Percentiles rank a stretch among this genome's conserved stretches.
Evolutionary conservation across 2,797 vertebrate species (phyloP).

Genomic region (Syncerus caffer): DNA sequence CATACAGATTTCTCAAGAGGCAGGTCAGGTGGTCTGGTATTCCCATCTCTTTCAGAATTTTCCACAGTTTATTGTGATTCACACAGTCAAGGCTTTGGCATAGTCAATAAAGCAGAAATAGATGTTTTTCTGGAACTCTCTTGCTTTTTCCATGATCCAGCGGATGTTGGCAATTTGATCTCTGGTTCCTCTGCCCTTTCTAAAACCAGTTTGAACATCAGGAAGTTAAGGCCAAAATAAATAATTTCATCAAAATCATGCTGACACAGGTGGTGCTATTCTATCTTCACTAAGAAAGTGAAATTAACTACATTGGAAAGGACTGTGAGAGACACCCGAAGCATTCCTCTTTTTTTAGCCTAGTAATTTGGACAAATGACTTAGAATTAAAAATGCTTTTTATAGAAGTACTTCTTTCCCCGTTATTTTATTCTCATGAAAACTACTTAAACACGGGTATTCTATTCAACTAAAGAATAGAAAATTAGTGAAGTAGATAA

Average conservation of each 20-base stretch:
- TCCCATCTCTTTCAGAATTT: too few species aligned
- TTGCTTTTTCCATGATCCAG: too few species aligned
- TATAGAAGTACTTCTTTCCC: background rate
- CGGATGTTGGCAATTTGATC: too few species aligned
- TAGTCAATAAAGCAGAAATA: too few species aligned
- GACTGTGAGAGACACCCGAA: background rate
- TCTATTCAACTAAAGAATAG: background rate
- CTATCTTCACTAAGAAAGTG: background rate
- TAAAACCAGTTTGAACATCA: too few species aligned
- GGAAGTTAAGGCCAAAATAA: background rate
- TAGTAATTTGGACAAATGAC: background rate
- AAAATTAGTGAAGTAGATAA: background rate
- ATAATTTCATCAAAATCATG: background rate
- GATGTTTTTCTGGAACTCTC: too few species aligned
- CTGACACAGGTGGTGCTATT: constrained; percentile 61
- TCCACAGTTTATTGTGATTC: too few species aligned
- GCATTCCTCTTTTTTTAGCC: background rate
- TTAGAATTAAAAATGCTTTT: background rate
- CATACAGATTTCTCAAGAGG: too few species aligned
- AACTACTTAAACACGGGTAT: background rate
- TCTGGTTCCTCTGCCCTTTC: too few species aligned
- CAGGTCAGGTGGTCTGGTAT: too few species aligned
- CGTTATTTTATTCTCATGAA: background rate
- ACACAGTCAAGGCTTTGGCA: too few species aligned
- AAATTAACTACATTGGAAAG: background rate